Evolutionary conservation across 2,113 vertebrate genomes (phyloP).

Genomic region (Polypterus bichir): DNA sequence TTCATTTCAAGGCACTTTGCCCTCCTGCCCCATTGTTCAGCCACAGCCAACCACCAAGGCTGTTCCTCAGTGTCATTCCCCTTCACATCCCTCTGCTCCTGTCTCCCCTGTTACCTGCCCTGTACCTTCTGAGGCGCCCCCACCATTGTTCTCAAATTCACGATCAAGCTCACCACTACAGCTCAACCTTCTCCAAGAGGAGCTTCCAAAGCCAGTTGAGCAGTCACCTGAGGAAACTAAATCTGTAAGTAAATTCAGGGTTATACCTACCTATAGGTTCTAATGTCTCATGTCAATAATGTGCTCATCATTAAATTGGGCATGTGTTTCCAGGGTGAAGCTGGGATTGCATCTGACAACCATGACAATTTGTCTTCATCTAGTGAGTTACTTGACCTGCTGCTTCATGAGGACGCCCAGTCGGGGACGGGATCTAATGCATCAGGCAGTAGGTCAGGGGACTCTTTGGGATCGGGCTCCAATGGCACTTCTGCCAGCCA

Average conservation of each 20-base stretch:
- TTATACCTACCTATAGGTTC: background rate
- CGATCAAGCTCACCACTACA: constrained; percentile 70
- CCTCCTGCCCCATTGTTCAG: background rate
- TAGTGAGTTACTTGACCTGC: constrained; percentile 38
- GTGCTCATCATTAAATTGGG: background rate
- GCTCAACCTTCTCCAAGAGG: constrained; percentile 69
- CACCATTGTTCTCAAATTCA: constrained; percentile 46
- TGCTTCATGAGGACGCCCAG: constrained; percentile 41
- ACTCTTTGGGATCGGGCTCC: constrained; percentile 42
- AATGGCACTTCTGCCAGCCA: constrained; percentile 47
- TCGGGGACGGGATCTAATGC: constrained; percentile 50
- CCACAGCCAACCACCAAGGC: constrained; percentile 12
- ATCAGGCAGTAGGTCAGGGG: constrained; percentile 53
- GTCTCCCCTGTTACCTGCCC: constrained; percentile 20
- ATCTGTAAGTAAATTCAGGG: no score
- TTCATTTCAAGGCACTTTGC: constrained; percentile 13
- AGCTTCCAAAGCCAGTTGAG: constrained; percentile 45
- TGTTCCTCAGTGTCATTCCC: constrained; percentile 29
- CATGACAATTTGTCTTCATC: constrained; percentile 38
- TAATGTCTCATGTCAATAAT: background rate
- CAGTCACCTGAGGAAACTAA: constrained; percentile 19
- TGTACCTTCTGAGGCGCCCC: constrained; percentile 17
- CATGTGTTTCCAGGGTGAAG: constrained; percentile 32
- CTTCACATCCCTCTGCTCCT: constrained; percentile 8
- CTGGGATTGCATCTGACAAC: constrained; percentile 34